Evolutionary conservation across 2,888 invertebrate species (phyloP), one percentile per base, ranked within the genome.

Genomic region (Dicycla oo): DNA sequence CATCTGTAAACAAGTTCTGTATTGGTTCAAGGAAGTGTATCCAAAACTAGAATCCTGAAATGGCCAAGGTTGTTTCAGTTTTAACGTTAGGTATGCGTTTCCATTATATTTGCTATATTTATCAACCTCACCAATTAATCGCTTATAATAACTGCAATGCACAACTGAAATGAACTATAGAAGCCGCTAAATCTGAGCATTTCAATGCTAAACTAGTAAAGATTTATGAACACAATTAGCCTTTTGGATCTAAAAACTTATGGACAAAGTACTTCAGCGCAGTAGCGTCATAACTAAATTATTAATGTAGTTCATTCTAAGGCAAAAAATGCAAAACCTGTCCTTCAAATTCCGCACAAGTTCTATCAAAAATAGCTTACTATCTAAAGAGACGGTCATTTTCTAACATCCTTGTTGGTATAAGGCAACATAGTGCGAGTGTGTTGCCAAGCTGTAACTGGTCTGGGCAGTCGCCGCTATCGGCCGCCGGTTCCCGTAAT

Each of bases 401-500:
- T 54, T 67, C 40, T 69, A 40, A 63, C 43, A 78, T 75, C 62
- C 71, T 62, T 57, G 60, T 61, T 56, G 45, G n/a, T 62, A 8
- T 56, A 30, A 53, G 15, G 47, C 18, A 62, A 57, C 15, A 38
- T 63, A 58, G 65, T 68, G 40, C 38, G 54, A 57, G 72, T 58
- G 66, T 80, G 47, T 69, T 83, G 74, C 49, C 53, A 68, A 51
- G 68, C 47, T 66, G 53, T 68, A 85, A 85, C 83, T 72, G 72
- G 83, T 83, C 73, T 45, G 72, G 45, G 54, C 68, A 57, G 68
- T 57, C 51, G 63, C 45, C 69, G 61, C 38, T 51, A 38, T 58
- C 54, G 63, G 53, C 43, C 40, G 56, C 43, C 61, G 63, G 69
- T 65, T 70, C 80, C 82, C 78, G 80, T 82, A 84, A 87, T 63